Evolutionary conservation across 1,140 invertebrate species (phyloP).

Genomic region (Lepidostoma basale): DNA sequence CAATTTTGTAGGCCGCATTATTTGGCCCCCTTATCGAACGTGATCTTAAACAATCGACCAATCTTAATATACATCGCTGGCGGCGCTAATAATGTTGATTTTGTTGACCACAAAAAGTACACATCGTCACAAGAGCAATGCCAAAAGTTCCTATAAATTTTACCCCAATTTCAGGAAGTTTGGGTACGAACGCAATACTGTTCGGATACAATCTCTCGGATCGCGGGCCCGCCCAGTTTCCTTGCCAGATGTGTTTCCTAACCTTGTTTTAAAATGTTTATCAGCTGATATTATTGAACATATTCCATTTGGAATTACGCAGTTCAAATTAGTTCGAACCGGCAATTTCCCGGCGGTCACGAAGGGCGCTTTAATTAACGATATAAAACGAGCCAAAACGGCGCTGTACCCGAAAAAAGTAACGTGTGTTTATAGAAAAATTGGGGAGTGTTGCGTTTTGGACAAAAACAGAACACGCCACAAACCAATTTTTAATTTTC

Average conservation of each 20-base stretch:
- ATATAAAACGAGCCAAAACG: constrained; percentile 33
- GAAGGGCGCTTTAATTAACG: constrained; percentile 44
- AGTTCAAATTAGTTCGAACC: constrained; percentile 44
- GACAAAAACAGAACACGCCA: constrained; percentile 38
- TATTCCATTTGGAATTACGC: constrained; percentile 41
- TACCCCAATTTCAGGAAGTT: too few relatives aligned
- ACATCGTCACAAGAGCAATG: too few relatives aligned
- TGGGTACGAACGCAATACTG: too few relatives aligned
- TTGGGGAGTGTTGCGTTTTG: constrained; percentile 23
- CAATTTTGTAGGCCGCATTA: too few relatives aligned
- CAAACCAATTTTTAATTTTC: constrained; percentile 46
- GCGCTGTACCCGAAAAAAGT: constrained; percentile 1
- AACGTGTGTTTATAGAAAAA: constrained; percentile 35
- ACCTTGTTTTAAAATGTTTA: constrained; percentile 26
- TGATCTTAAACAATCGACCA: background rate
- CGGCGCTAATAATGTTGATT: background rate
- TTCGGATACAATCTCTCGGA: too few relatives aligned
- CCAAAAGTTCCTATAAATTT: too few relatives aligned
- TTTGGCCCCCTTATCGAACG: background rate
- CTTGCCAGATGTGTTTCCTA: constrained; percentile 17
- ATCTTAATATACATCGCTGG: background rate
- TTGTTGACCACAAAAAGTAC: too few relatives aligned
- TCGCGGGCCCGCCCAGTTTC: constrained; percentile 1
- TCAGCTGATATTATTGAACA: constrained; percentile 35
- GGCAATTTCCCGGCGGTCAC: constrained; percentile 40